Conservation (phyloP, 2,888 invertebrate species). For the Lordiphosa fenestrarum region DNA sequence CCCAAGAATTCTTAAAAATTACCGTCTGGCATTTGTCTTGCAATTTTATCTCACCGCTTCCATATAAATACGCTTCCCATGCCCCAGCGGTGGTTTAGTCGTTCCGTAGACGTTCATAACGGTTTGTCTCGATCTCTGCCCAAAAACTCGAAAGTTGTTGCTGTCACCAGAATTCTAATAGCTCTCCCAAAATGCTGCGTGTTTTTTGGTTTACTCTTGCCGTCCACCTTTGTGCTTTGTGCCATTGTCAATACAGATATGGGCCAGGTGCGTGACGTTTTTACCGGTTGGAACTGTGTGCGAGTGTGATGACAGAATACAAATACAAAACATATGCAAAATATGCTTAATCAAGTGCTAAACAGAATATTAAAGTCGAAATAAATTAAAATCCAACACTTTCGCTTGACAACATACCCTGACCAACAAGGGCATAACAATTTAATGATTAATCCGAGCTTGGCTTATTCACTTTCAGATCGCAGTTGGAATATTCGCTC, state of each 20-base stretch:
- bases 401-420: slow-evolving; percentile 19
- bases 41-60: slow-evolving; percentile 2
- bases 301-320: slow-evolving; percentile 39
- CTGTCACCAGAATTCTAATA: slow-evolving; percentile 44
- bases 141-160: slow-evolving; percentile 33
- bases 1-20: slow-evolving; percentile 11
- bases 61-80: slow-evolving; percentile 50
- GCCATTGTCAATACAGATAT: slow-evolving; percentile 54
- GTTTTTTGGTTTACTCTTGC: slow-evolving; percentile 48
- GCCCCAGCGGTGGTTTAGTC: slow-evolving; percentile 45
- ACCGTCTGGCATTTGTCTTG: slow-evolving; percentile 1
- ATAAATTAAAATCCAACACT: slow-evolving; percentile 21
- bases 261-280: slow-evolving; percentile 64
- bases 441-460: neutral
- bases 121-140: slow-evolving; percentile 7
- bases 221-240: slow-evolving; percentile 39
- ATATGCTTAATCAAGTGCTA: slow-evolving; percentile 47
- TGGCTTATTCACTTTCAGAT: slow-evolving; percentile 30
- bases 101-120: slow-evolving; percentile 26
- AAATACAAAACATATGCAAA: slow-evolving; percentile 38
- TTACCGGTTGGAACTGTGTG: slow-evolving; percentile 31
- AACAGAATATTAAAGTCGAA: slow-evolving; percentile 28
- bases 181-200: slow-evolving; percentile 37
- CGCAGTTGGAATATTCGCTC: slow-evolving; percentile 50
- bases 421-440: no score